Base-by-base conservation (phyloP, 2,888 invertebrate species). In the Acanthococcus lagerstroemiae region DNA sequence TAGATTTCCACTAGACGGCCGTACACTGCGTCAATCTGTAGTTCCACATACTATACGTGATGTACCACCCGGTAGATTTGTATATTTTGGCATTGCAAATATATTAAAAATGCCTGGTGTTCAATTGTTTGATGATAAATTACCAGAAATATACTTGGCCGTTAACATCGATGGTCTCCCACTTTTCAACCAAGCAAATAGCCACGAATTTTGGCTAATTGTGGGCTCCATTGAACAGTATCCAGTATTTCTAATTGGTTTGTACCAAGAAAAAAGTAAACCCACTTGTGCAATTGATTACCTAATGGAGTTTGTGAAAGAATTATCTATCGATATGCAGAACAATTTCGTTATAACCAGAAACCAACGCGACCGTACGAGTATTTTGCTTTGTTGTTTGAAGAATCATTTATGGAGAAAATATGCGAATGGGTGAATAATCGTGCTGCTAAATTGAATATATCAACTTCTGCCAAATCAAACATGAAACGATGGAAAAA, bases 111-210 rank as follows among this genome's bases (percentile, higher is more conserved):
- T 60, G n/a, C 26, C 25, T 26, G 37, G 37, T 37, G 15, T 12
- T 37, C 6, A 37, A 9, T 37, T 37, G 37, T 37, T 37, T 37
- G 15, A 37, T 37, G 6, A 6, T 37, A 15, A 37, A 6, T 9
- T 6, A 9, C 4, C 25, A 24, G 21, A 9, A 25, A 46, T 60
- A 26, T 9, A 26, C 6, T 60, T 60, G 22, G 27, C 2, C 7
- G 17, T 46, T 22, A 26, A 27, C 17, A 50, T 60, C 25, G 60
- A 60, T 60, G 60, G 60, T 15, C 19, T 60, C 3, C 50, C 60
- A 48, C 3, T 60, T 12, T 26, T 45, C 4, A 24, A 25, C 45
- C 45, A 45, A 19, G n/a, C n/a, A n/a, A 45, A 45, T 45, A 27
- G 46, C 2, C 45, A 19, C 5, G 19, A 22, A 9, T 50, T 60